Evolutionary conservation across 2,888 invertebrate species (phyloP), one percentile per base, ranked within the genome.

Genomic region (Seira ritae): DNA sequence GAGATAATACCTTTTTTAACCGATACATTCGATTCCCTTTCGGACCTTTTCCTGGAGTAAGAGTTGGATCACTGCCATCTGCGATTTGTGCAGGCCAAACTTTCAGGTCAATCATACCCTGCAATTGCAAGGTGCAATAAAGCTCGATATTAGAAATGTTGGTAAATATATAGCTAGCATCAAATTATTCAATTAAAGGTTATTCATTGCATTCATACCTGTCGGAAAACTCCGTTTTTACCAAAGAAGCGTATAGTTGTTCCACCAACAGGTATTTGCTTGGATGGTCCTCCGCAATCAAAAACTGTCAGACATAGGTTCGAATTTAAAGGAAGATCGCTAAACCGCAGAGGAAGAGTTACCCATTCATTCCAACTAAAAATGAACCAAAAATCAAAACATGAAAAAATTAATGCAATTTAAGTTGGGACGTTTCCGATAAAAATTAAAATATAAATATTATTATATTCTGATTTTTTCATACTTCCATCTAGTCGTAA

Each of bases 301-400:
- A 96, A 96, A 73, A 98, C 94, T 4, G 97, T 97, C 90, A 98
- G 93, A 0, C 96, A 95, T 10, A 99, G 92, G 84, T 95, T 94
- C 0, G 98, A 95, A 90, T 95, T 95, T 79, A 97, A 92, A 0
- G 98, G 98, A 50, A 99, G 91, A 91, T 98, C 98, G 90, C 96
- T 96, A 91, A 95, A 98, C 90, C 95, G 95, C 42, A 98, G 93
- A 0, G 98, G 98, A 77, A 99, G 92, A 0, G 94, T 95, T 42
- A 99, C 93, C 98, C 98, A 98, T 91, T 99, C 98, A 90, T 98
- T 98, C 98, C 98, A 99, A 90, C 97, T 98, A 90, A 20, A 62
- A 12, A 23, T 68, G 12, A 42, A 71, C 23, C 20, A 20, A 8
- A 72, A 84, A n/a, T 72, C 60, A 6, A 78, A 79, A 82, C 19